A percentile compares a stretch with the other conserved stretches of the same genome.
Conservation (phyloP, 2,113 vertebrate genomes). For the Oncorhynchus gorbuscha region DNA sequence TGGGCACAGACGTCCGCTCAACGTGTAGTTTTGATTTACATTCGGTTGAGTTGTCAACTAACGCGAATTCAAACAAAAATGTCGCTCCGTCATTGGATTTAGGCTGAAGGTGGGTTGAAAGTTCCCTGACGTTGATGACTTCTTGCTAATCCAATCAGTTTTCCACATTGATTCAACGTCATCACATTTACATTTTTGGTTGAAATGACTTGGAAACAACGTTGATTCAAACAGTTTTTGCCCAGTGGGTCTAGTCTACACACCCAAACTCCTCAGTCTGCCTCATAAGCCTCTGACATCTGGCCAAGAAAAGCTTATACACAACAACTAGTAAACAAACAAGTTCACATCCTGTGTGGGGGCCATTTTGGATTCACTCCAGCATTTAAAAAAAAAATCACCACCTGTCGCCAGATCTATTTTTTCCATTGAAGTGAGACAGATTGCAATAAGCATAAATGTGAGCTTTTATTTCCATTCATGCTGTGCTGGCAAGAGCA, state of each 20-base stretch:
- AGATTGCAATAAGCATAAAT: conserved; percentile 14
- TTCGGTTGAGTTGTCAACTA: no score
- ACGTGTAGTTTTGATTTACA: no score
- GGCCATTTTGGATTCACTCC: neutral
- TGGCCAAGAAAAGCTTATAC: neutral
- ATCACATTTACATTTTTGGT: no score
- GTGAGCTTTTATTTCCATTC: conserved; percentile 1
- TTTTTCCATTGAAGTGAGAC: neutral
- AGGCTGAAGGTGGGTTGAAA: no score
- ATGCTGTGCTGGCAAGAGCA: conserved; percentile 4
- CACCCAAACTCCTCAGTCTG: neutral
- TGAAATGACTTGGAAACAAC: no score
- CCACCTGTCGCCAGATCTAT: conserved; percentile 3
- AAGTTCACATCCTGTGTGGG: conserved; percentile 3
- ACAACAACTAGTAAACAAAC: neutral
- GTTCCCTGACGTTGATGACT: no score
- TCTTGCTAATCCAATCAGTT: no score
- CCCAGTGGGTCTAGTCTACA: no score
- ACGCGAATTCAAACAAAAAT: no score
- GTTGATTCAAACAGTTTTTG: no score
- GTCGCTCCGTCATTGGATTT: no score
- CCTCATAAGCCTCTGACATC: neutral
- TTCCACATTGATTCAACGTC: no score
- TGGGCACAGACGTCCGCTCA: neutral
- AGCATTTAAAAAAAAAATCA: neutral